Base-by-base conservation (phyloP, 2,888 invertebrate species). In the Stenolophus ochropezus region DNA sequence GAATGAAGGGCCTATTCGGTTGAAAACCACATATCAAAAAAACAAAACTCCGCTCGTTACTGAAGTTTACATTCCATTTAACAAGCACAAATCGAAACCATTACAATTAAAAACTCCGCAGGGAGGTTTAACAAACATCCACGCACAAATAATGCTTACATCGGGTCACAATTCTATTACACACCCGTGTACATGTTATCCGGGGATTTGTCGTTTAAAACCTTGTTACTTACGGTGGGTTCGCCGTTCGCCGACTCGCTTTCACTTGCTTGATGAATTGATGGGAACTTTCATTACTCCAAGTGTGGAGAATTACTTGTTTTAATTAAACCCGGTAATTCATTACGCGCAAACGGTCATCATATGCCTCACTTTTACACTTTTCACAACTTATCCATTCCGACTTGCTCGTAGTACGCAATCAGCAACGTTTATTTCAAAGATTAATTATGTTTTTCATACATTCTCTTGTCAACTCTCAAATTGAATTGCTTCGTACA, bases 71-170 rank as follows among this genome's bases (percentile, higher is more conserved):
- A 61, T 61, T 21, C 61, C 61, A 61, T 21, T 61, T 61, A 61
- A 23, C 61, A 61, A 61, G 61, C 61, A 61, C 61, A 61, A 61
- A 61, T 61, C 61, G 61, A 61, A 61, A 61, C 25, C 61, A 61
- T 61, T 25, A 61, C 61, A 61, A 61, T 61, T 61, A 61, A 61
- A 61, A 61, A 61, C 14, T 61, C 61, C 61, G 21, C 61, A 61
- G 61, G 61, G 61, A 61, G 20, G 4, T 61, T 61, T 11, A 61
- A 61, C 25, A 61, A 23, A 61, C 25, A 51, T 51, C 21, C 61
- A 61, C 25, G 20, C 18, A 61, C 25, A 61, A 23, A 42, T n/a
- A n/a, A n/a, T 42, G 33, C 33, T 42, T 42, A 42, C 33, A 42
- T 8, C 2, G 8, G 33, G 33, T 42, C 8, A 42, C 8, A 42